Evolutionary conservation across 1,140 invertebrate genomes (phyloP).

Genomic region (Dufourea novaeangliae): DNA sequence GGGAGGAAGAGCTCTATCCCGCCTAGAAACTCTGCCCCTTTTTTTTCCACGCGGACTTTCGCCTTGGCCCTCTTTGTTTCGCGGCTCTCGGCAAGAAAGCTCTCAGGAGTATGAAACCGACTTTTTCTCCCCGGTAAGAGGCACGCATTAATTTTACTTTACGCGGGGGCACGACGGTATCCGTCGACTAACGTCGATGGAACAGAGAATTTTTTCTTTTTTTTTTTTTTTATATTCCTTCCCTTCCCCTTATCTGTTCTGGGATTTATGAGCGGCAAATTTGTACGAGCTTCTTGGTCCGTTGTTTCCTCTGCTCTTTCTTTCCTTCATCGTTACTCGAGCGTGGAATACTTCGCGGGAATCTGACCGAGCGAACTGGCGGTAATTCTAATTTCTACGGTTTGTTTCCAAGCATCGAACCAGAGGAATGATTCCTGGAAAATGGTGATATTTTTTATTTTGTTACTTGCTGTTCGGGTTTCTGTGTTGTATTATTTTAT

Average conservation of each 20-base stretch:
- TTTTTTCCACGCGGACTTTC: conserved; percentile 19
- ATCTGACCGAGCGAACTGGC: not conserved
- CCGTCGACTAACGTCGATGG: conserved; percentile 17
- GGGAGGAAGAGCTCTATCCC: conserved; percentile 12
- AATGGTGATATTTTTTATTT: no score
- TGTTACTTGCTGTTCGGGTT: no score
- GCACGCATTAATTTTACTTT: conserved; percentile 34
- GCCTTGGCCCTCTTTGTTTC: conserved; percentile 12
- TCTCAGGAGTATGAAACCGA: conserved; percentile 41
- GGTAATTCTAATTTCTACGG: conserved; percentile 19
- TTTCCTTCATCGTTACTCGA: not conserved
- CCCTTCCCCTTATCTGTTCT: no score
- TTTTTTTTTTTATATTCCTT: no score
- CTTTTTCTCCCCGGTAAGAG: conserved; percentile 1
- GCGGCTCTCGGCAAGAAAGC: conserved; percentile 14
- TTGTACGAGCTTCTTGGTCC: not conserved
- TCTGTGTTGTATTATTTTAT: no score
- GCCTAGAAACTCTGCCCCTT: not conserved
- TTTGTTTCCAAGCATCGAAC: conserved; percentile 2
- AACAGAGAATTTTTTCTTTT: not conserved
- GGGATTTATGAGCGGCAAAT: conserved; percentile 12
- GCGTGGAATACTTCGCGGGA: not conserved
- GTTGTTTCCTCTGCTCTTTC: not conserved
- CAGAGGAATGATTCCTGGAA: not conserved
- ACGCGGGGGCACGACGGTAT: not conserved